Evolutionary conservation across 92 coral and sea anemone genomes (phyloP).

Genomic region (Zoanthus gigantus): DNA sequence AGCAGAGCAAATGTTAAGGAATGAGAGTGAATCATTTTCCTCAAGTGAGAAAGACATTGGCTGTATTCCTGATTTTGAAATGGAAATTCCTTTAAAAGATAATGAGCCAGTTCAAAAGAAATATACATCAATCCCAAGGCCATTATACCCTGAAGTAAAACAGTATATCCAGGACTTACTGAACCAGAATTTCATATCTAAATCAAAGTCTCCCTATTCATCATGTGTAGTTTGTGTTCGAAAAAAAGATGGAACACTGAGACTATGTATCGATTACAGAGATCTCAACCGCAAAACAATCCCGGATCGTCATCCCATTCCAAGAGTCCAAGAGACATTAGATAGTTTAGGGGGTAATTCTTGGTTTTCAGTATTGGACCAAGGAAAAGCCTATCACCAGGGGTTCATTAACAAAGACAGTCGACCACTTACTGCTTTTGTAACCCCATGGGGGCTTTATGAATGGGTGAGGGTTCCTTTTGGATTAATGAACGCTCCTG

Average conservation of each 20-base stretch:
- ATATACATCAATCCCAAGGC: slow-evolving; percentile 12
- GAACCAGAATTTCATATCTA: slow-evolving; percentile 39
- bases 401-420: slow-evolving; percentile 53
- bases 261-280: slow-evolving; percentile 56
- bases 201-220: slow-evolving; percentile 61
- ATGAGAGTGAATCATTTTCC: slow-evolving; percentile 61
- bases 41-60: slow-evolving; percentile 60
- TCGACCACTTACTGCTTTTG: slow-evolving; percentile 50
- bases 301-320: slow-evolving; percentile 58
- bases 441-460: slow-evolving; percentile 47
- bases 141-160: slow-evolving; percentile 42
- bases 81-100: slow-evolving; percentile 52
- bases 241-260: slow-evolving; percentile 49
- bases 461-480: slow-evolving; percentile 53
- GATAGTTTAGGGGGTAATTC: slow-evolving; percentile 62
- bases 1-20: slow-evolving; percentile 42
- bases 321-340: slow-evolving; percentile 55
- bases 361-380: slow-evolving; percentile 55
- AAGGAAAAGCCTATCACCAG: slow-evolving; percentile 54
- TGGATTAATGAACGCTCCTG: slow-evolving; percentile 56
- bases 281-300: slow-evolving; percentile 59
- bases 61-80: slow-evolving; percentile 50
- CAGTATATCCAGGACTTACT: slow-evolving; percentile 38
- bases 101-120: slow-evolving; percentile 39
- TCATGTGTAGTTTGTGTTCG: slow-evolving; percentile 58